Evolutionary conservation across 2,797 vertebrate species (phyloP).

Genomic region (Karalla daura): DNA sequence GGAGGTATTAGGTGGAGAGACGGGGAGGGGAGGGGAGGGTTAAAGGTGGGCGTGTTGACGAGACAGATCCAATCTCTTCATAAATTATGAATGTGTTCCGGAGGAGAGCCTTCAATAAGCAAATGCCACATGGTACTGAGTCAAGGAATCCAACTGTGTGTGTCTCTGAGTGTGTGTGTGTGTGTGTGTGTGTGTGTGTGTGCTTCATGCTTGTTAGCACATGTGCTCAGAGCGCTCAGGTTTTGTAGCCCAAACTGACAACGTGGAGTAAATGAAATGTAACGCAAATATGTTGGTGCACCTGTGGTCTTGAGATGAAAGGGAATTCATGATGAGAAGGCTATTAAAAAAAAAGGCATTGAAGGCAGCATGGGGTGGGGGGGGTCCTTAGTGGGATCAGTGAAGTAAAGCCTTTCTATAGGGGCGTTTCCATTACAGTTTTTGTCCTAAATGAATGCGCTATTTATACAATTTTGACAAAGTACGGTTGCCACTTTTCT

Average conservation of each 20-base stretch:
- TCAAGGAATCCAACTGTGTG: conserved; percentile 65
- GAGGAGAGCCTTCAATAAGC: conserved; percentile 72
- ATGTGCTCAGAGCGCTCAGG: conserved; percentile 2
- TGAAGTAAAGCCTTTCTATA: no score
- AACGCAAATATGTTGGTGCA: not conserved
- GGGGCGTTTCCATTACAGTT: no score
- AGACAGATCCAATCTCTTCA: conserved; percentile 62
- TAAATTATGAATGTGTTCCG: conserved; percentile 78
- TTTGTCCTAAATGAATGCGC: no score
- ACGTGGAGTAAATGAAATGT: not conserved
- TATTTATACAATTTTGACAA: no score
- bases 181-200: conserved; percentile 23
- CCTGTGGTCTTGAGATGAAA: not conserved
- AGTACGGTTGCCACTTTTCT: no score
- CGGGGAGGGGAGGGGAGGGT: not conserved
- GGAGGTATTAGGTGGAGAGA: no score
- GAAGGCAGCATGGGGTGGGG: not conserved
- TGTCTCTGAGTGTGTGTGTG: conserved; percentile 30
- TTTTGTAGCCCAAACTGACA: conserved; percentile 16
- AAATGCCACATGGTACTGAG: conserved; percentile 74
- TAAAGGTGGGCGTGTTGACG: conserved; percentile 22
- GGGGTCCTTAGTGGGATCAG: no score
- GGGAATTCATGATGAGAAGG: not conserved
- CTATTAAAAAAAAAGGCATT: not conserved
- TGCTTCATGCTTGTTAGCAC: conserved; percentile 2